These are phyloP conservation scores for Anguilla obscura DNA, from an alignment of 2,797 vertebrate species.

Conservation along the genomic window DNA sequence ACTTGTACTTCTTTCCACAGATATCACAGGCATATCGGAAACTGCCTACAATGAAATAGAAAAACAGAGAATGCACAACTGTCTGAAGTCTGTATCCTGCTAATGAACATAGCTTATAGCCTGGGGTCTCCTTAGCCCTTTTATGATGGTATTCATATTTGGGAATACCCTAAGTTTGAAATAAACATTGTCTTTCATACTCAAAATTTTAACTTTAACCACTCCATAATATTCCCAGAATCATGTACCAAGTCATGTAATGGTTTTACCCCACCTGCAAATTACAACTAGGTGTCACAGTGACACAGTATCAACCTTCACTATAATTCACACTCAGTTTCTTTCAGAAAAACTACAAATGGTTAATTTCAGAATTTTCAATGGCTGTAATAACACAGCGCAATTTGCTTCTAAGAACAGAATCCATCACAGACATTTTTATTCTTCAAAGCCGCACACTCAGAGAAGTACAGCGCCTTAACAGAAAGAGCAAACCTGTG, in stretches of 20 bases:
- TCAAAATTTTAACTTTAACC: not conserved
- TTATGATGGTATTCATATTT: not conserved
- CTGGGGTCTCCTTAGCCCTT: not conserved
- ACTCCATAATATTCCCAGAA: not conserved
- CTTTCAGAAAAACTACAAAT: not conserved
- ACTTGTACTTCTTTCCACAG: constrained; percentile 83
- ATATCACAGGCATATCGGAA: constrained; percentile 83
- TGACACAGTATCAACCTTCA: not conserved
- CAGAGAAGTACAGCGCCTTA: not conserved
- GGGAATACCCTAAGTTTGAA: not conserved
- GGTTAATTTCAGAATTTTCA: not conserved
- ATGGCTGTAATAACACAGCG: not conserved
- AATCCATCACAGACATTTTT: not conserved
- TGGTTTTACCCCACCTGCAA: too few species aligned
- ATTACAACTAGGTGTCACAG: not conserved
- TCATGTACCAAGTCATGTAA: not conserved
- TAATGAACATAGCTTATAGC: not conserved
- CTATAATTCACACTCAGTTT: not conserved
- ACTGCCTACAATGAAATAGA: constrained; percentile 63
- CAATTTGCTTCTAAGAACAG: not conserved
- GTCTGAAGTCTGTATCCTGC: not conserved
- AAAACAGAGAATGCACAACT: not conserved
- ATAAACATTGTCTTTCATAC: not conserved
- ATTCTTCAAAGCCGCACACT: not conserved
- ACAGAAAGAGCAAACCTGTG: not conserved